phyloP scores from a whole-genome alignment of 2,888 invertebrate species.

The Cynaeus angustus region DNA sequence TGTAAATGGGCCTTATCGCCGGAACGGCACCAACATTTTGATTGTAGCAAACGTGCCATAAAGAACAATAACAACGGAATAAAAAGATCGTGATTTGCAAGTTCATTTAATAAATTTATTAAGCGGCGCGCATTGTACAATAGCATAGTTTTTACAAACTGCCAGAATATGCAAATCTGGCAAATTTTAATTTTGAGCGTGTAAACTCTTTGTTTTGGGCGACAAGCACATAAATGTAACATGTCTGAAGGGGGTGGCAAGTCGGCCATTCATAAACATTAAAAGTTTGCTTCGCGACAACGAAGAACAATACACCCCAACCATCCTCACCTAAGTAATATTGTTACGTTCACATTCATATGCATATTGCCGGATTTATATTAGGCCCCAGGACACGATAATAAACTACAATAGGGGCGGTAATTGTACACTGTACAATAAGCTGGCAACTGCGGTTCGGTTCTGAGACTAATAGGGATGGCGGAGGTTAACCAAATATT shows the following conservation, averaged over 20 bases:
- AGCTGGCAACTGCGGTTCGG: constrained; percentile 43
- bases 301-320: constrained; percentile 42
- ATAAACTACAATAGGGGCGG: constrained; percentile 45
- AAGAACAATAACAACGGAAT: constrained; percentile 48
- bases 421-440: constrained; percentile 51
- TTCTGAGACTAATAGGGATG: constrained; percentile 51
- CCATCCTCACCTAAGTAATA: constrained; percentile 44
- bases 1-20: constrained; percentile 40
- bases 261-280: constrained; percentile 39
- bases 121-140: constrained; percentile 43
- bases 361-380: constrained; percentile 49
- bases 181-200: constrained; percentile 60
- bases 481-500: constrained; percentile 55
- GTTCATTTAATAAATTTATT: constrained; percentile 54
- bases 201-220: constrained; percentile 57
- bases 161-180: constrained; percentile 61
- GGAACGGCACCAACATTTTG: constrained; percentile 28
- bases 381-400: constrained; percentile 42
- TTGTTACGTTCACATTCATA: constrained; percentile 47
- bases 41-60: constrained; percentile 31
- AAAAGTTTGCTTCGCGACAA: constrained; percentile 36
- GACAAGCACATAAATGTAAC: constrained; percentile 53
- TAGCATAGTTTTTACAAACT: constrained; percentile 55
- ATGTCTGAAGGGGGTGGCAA: constrained; percentile 47
- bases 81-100: constrained; percentile 51